phyloP scores from a whole-genome alignment of 2,888 invertebrate species.

The Nymphalis polychloros region DNA sequence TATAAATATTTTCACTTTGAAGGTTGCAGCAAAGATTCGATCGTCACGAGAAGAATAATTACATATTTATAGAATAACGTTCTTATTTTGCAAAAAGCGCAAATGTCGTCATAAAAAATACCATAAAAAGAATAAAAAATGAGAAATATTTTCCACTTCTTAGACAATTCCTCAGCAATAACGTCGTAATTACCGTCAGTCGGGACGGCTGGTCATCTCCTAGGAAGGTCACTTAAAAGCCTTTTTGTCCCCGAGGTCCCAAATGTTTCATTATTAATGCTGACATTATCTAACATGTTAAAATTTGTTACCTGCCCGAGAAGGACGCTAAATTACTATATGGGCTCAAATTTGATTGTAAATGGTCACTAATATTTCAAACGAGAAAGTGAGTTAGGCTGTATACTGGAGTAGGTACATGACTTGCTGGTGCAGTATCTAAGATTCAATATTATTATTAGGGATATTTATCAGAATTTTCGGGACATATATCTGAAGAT shows the following conservation, averaged over 20 bases:
- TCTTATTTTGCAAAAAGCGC: too few relatives aligned
- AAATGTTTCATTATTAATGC: slow-evolving; percentile 57
- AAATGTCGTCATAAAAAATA: too few relatives aligned
- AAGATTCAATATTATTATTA: too few relatives aligned
- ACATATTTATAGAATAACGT: too few relatives aligned
- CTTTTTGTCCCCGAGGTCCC: slow-evolving; percentile 36
- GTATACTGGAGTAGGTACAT: too few relatives aligned
- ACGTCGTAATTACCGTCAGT: slow-evolving; percentile 36
- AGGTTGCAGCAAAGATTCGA: too few relatives aligned
- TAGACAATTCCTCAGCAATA: slow-evolving; percentile 23
- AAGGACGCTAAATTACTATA: slow-evolving; percentile 16
- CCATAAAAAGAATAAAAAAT: too few relatives aligned
- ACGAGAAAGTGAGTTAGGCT: background rate
- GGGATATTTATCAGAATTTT: too few relatives aligned
- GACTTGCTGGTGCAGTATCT: too few relatives aligned
- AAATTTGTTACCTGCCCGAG: slow-evolving; percentile 29
- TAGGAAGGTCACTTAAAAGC: slow-evolving; percentile 48
- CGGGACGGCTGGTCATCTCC: slow-evolving; percentile 45
- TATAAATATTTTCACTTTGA: too few relatives aligned
- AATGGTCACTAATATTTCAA: background rate
- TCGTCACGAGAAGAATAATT: too few relatives aligned
- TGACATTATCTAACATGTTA: slow-evolving; percentile 44
- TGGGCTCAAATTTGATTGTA: slow-evolving; percentile 1
- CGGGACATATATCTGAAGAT: too few relatives aligned
- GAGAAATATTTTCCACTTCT: slow-evolving; percentile 7